Percentiles rank a stretch among this genome's conserved stretches.
These are phyloP conservation scores for Oscheius sp. DNA, from an alignment of 2,888 invertebrate species.

Conservation along the genomic window DNA sequence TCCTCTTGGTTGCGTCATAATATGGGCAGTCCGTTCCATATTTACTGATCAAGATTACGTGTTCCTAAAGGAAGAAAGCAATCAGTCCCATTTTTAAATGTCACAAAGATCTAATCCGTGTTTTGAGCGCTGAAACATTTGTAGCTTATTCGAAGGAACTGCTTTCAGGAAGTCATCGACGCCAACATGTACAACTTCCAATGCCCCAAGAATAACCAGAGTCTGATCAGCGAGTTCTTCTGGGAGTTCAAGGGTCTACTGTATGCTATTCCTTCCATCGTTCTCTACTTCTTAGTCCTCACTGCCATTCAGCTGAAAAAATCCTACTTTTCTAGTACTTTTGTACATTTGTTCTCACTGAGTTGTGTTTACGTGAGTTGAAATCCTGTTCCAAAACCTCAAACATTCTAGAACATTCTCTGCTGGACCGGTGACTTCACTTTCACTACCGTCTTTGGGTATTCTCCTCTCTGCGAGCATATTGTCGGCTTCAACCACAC, in stretches of 20 bases:
- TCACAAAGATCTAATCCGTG: background rate
- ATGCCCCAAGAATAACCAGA: constrained; percentile 1
- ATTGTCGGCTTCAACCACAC: constrained; percentile 3
- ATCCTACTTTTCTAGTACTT: constrained; percentile 1
- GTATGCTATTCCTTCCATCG: constrained; percentile 9
- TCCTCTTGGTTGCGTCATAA: too few relatives aligned
- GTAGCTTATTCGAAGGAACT: background rate
- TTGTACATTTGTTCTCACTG: constrained; percentile 17
- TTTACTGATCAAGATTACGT: too few relatives aligned
- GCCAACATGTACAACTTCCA: constrained; percentile 9
- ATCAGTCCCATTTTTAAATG: too few relatives aligned
- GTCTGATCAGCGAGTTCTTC: background rate
- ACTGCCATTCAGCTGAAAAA: background rate
- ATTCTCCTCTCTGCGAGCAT: background rate
- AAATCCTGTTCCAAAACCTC: too few relatives aligned
- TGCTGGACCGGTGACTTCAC: constrained; percentile 22
- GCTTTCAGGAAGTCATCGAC: constrained; percentile 3
- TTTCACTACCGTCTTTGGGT: constrained; percentile 9
- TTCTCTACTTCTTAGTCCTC: constrained; percentile 9
- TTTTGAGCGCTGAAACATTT: background rate
- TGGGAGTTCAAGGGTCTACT: constrained; percentile 14
- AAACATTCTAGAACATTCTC: constrained; percentile 12
- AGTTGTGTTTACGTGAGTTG: constrained; percentile 22
- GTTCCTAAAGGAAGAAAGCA: too few relatives aligned
- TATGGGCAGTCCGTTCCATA: too few relatives aligned